Conservation (phyloP, 2,888 invertebrate species). For the Trisateles emortualis region DNA sequence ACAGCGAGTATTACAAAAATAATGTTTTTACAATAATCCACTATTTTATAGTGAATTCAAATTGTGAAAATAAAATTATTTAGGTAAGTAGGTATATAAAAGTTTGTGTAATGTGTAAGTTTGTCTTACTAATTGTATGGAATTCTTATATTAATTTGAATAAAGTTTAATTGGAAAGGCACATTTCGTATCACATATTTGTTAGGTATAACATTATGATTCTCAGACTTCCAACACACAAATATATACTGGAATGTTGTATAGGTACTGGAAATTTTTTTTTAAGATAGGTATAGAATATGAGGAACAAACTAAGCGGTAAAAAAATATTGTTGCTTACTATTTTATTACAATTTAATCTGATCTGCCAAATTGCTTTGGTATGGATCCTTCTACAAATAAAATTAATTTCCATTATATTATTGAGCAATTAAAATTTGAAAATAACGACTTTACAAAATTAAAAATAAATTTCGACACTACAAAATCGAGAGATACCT, state of each 20-base stretch:
- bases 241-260: constrained; percentile 32
- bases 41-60: constrained; percentile 65
- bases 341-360: neutral
- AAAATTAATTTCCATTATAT: constrained; percentile 19
- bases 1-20: constrained; percentile 62
- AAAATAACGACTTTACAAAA: constrained; percentile 9
- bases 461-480: constrained; percentile 16
- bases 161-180: constrained; percentile 33
- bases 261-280: constrained; percentile 6
- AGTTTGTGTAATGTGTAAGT: constrained; percentile 4
- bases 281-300: neutral
- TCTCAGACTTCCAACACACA: constrained; percentile 20
- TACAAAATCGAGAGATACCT: constrained; percentile 40
- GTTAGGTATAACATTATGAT: constrained; percentile 16
- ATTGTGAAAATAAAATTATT: constrained; percentile 32
- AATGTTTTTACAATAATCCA: constrained; percentile 47
- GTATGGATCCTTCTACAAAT: constrained; percentile 29
- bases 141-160: constrained; percentile 27
- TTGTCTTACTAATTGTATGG: constrained; percentile 13
- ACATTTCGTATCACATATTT: constrained; percentile 48
- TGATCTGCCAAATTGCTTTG: constrained; percentile 36
- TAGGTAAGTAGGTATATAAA: constrained; percentile 5
- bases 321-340: neutral
- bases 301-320: neutral
- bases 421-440: constrained; percentile 39